A percentile compares a stretch with the other conserved stretches of the same genome.
These are phyloP conservation scores for Nomada hirtipes DNA, from an alignment of 2,888 invertebrate species.

Conservation along the genomic window DNA sequence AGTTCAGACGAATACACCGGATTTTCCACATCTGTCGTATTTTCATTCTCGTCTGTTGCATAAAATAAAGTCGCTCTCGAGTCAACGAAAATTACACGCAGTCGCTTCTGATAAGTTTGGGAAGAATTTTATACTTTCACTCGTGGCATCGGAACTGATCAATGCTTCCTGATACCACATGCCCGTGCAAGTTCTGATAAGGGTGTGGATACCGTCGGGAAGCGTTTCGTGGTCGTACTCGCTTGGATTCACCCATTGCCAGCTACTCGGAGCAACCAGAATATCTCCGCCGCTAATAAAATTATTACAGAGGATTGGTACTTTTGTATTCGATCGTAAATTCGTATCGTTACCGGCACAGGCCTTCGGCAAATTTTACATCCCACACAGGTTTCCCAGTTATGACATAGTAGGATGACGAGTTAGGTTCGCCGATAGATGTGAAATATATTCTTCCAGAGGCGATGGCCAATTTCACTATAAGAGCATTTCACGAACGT, in stretches of 20 bases:
- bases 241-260: slow-evolving; percentile 87
- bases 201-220: slow-evolving; percentile 86
- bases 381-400: slow-evolving; percentile 88
- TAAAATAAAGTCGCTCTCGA: neutral
- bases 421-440: slow-evolving; percentile 85
- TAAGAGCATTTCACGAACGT: neutral
- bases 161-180: slow-evolving; percentile 73
- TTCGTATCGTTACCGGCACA: slow-evolving; percentile 74
- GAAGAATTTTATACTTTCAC: neutral
- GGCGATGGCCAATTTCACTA: slow-evolving; percentile 88
- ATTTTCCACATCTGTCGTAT: neutral
- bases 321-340: neutral
- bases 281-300: slow-evolving; percentile 87
- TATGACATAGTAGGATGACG: slow-evolving; percentile 86
- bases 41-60: neutral
- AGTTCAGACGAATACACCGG: neutral
- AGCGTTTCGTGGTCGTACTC: slow-evolving; percentile 87
- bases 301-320: neutral
- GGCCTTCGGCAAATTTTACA: slow-evolving; percentile 83
- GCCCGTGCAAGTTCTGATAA: slow-evolving; percentile 75
- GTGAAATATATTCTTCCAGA: slow-evolving; percentile 87
- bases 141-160: slow-evolving; percentile 38
- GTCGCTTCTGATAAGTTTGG: neutral
- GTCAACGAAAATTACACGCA: neutral
- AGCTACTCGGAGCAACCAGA: slow-evolving; percentile 86